Base-by-base conservation (phyloP, 2,113 vertebrate species). In the Bolborhynchus lineola region DNA sequence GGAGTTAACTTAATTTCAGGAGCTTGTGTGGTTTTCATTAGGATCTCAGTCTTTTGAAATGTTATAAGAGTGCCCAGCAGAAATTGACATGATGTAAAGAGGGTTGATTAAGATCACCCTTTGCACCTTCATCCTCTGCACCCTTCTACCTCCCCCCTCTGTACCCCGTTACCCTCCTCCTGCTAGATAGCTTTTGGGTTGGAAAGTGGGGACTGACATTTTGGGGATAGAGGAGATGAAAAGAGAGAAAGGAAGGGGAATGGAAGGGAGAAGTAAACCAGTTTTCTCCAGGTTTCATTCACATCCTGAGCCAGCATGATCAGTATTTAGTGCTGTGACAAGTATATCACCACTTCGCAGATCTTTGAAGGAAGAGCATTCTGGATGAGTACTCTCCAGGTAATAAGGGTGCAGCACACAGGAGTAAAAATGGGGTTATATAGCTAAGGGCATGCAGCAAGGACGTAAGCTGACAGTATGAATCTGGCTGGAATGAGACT, bases 21-120 rank as follows among this genome's bases (percentile, higher is more conserved):
- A 96, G 94, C 92, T 94, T 95, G 97, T 97, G 97, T 98, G 98
- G 97, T 98, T 98, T 98, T 98, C 97, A 98, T 98, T 98, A 98
- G 96, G 96, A 93, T 94, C n/a, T 37, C 96, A 97, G 97, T 95
- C 97, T 98, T 97, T 97, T 98, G 98, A 98, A 98, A 98, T 95
- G 96, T 94, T 96, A 74, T 76, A 97, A 94, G 90, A 96, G 97
- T 42, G 79, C 86, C 95, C 94, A 97, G 97, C 92, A 97, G 96
- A 98, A 98, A 97, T 95, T 92, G 95, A 97, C 98, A 97, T 90
- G 96, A 96, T 97, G 95, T 53, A 82, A 75, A 67, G 92, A 53
- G 49, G 28, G 53, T 92, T 94, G 96, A 89, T 83, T 97, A 49
- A 64, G 92, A 75, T 77, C 86, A 53, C 71, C 25, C 92, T 53